Percentiles rank a stretch among this genome's conserved stretches.
Evolutionary conservation across 2,113 vertebrate species (phyloP).

Genomic region (Pungitius pungitius): DNA sequence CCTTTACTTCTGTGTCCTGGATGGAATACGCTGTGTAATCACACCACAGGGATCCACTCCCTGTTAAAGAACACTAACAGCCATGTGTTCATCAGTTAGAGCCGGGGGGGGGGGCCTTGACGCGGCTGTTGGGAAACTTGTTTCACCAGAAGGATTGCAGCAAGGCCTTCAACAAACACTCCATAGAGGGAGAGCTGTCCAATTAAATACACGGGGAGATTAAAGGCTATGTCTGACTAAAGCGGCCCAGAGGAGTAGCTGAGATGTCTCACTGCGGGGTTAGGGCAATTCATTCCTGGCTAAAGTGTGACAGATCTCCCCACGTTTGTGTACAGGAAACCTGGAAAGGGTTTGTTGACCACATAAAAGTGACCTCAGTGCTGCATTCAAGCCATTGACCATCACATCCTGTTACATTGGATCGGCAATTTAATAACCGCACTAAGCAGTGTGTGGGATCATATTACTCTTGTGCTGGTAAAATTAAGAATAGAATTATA

Average conservation of each 20-base stretch:
- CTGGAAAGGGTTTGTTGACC: slow-evolving; percentile 53
- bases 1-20: slow-evolving; percentile 12
- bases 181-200: slow-evolving; percentile 66
- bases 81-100: slow-evolving; percentile 57
- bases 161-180: slow-evolving; percentile 79
- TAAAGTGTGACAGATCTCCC: slow-evolving; percentile 69
- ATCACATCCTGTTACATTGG: too few species aligned
- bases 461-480: too few species aligned
- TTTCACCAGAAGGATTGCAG: slow-evolving; percentile 75
- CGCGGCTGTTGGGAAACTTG: slow-evolving; percentile 67
- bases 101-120: too few species aligned
- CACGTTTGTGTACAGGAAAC: slow-evolving; percentile 65
- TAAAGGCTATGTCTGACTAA: slow-evolving; percentile 78
- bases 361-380: slow-evolving; percentile 64
- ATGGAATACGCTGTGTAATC: slow-evolving; percentile 26
- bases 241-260: slow-evolving; percentile 67
- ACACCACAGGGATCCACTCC: slow-evolving; percentile 25
- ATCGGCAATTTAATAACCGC: too few species aligned
- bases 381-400: too few species aligned
- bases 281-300: slow-evolving; percentile 79
- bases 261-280: slow-evolving; percentile 65
- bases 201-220: slow-evolving; percentile 78
- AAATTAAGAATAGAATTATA: too few species aligned
- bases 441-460: too few species aligned
- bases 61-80: slow-evolving; percentile 37